Conservation (phyloP, 2,888 invertebrate genomes). For the Idaea straminata region DNA sequence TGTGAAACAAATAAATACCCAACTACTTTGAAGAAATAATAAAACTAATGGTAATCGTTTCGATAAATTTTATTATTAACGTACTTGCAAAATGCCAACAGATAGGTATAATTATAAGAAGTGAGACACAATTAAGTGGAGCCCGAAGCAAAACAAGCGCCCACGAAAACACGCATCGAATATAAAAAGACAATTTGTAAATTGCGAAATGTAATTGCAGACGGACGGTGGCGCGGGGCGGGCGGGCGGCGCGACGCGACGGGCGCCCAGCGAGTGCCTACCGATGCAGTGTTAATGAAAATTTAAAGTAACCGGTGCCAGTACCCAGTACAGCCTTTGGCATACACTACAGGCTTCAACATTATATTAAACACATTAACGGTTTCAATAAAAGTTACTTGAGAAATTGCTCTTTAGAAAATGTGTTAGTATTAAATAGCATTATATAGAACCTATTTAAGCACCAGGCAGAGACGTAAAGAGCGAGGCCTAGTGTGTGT, state of each 20-base stretch:
- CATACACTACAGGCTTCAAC: conserved; percentile 28
- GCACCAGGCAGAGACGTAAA: too few relatives aligned
- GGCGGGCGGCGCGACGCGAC: conserved; percentile 25
- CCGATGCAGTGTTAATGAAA: conserved; percentile 62
- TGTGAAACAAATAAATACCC: background rate
- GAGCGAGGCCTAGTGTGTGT: too few relatives aligned
- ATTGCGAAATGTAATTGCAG: conserved; percentile 69
- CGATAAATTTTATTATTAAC: background rate
- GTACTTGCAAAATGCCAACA: background rate
- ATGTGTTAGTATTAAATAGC: too few relatives aligned
- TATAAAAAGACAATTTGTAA: conserved; percentile 67
- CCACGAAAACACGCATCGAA: conserved; percentile 43
- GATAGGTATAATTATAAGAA: conserved; percentile 15
- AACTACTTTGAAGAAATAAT: background rate
- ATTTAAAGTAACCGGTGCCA: conserved; percentile 70
- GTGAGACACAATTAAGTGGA: conserved; percentile 20
- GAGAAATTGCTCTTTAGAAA: too few relatives aligned
- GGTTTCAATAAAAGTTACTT: background rate
- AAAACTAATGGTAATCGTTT: background rate
- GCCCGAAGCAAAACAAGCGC: conserved; percentile 25
- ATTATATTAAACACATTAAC: conserved; percentile 8
- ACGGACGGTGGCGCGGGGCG: conserved; percentile 31
- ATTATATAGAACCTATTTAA: too few relatives aligned
- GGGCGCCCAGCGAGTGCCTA: conserved; percentile 22
- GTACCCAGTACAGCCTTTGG: conserved; percentile 34